phyloP scores from a whole-genome alignment of 2,113 vertebrate species.

The Rutilus rutilus region DNA sequence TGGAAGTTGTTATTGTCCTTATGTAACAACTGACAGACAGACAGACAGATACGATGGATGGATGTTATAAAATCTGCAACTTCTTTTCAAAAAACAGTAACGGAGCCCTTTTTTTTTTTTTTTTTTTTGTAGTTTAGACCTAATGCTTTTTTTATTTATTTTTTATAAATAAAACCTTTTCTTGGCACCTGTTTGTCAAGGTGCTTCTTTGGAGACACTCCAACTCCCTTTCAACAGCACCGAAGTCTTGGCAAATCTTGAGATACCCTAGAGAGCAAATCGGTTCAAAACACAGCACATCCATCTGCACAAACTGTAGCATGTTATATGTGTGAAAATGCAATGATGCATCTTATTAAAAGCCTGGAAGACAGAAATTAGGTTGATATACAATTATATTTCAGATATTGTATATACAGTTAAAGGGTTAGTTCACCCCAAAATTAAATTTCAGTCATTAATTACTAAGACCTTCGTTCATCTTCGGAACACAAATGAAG shows the following conservation, averaged over 20 bases:
- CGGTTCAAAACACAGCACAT: constrained; percentile 4
- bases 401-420: not conserved
- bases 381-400: not conserved
- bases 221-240: constrained; percentile 2
- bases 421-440: not conserved
- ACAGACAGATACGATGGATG: too few species aligned
- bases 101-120: not conserved
- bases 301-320: constrained; percentile 9
- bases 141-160: not conserved
- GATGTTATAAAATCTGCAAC: not conserved
- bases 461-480: too few species aligned
- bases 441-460: too few species aligned
- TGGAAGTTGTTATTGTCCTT: too few species aligned
- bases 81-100: not conserved
- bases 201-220: constrained; percentile 17
- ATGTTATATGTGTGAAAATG: constrained; percentile 9
- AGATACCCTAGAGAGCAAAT: constrained; percentile 29
- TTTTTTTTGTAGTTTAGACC: not conserved
- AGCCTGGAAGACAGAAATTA: not conserved
- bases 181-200: constrained; percentile 8
- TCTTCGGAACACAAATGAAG: too few species aligned
- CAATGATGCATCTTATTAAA: not conserved
- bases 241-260: constrained; percentile 27
- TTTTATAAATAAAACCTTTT: not conserved
- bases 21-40: too few species aligned